A percentile compares a stretch with the other conserved stretches of the same genome.
Evolutionary conservation across 2,113 vertebrate genomes (phyloP).

Genomic region (Ailuropoda melanoleuca): DNA sequence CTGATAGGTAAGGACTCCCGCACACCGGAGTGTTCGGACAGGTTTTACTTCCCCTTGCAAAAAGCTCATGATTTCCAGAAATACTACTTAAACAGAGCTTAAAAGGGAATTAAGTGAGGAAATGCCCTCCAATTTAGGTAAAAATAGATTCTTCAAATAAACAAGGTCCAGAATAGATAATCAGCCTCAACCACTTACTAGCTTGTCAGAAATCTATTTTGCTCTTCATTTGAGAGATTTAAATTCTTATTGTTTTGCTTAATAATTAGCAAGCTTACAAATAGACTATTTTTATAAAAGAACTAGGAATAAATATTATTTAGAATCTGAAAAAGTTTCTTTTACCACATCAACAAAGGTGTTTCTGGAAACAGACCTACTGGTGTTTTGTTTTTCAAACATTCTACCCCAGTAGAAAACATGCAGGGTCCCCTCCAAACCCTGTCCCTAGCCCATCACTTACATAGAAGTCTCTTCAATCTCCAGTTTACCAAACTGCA

Average conservation of each 20-base stretch:
- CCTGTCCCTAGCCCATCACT: neutral
- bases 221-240: neutral
- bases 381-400: neutral
- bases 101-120: neutral
- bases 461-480: neutral
- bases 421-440: neutral
- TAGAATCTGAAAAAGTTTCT: neutral
- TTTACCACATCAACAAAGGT: neutral
- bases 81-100: neutral
- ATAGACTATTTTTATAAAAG: neutral
- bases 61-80: neutral
- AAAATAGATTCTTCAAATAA: slow-evolving; percentile 4
- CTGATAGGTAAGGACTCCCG: neutral
- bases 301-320: neutral
- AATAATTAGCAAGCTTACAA: neutral
- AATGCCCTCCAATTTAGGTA: neutral
- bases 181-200: neutral
- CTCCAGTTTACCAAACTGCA: neutral
- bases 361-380: neutral
- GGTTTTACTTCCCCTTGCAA: neutral
- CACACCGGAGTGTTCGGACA: neutral
- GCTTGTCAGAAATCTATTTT: neutral
- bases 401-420: neutral
- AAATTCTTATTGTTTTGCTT: neutral
- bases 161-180: neutral